These are phyloP conservation scores for Platyura marginata DNA, from an alignment of 1,140 invertebrate species.

Conservation along the genomic window DNA sequence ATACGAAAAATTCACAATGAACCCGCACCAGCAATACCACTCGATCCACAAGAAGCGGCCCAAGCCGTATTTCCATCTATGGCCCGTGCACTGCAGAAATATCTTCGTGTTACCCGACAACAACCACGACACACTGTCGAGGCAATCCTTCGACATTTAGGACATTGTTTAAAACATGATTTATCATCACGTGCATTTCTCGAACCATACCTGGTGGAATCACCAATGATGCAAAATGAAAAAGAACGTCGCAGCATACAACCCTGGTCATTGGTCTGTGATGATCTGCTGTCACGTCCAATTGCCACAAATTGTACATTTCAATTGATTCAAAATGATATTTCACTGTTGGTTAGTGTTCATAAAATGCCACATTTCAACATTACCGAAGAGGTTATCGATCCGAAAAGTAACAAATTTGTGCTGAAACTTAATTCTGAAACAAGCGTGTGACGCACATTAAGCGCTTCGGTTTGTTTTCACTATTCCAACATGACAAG, in stretches of 20 bases:
- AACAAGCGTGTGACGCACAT: slow-evolving; percentile 88
- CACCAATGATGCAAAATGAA: slow-evolving; percentile 61
- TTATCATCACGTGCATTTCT: slow-evolving; percentile 84
- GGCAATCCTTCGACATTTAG: slow-evolving; percentile 68
- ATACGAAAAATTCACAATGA: slow-evolving; percentile 66
- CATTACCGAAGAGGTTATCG: slow-evolving; percentile 85
- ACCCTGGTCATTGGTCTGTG: slow-evolving; percentile 86
- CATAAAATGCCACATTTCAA: slow-evolving; percentile 79
- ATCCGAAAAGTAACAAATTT: slow-evolving; percentile 92
- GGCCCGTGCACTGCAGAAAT: slow-evolving; percentile 89
- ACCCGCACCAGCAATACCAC: slow-evolving; percentile 40
- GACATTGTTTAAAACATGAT: slow-evolving; percentile 79
- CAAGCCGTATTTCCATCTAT: slow-evolving; percentile 94
- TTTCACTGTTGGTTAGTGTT: slow-evolving; percentile 76
- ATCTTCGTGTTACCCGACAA: slow-evolving; percentile 82
- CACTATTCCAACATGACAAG: no score
- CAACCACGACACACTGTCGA: slow-evolving; percentile 90
- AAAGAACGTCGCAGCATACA: slow-evolving; percentile 58
- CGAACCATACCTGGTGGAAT: slow-evolving; percentile 65
- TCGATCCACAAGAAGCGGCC: slow-evolving; percentile 89
- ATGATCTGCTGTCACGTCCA: slow-evolving; percentile 69
- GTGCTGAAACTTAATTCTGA: slow-evolving; percentile 86
- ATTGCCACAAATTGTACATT: slow-evolving; percentile 68
- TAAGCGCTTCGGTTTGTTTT: no score
- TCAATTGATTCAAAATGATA: slow-evolving; percentile 81